Evolutionary conservation across 2,797 vertebrate species (phyloP).

Genomic region (Malacoraja senta): DNA sequence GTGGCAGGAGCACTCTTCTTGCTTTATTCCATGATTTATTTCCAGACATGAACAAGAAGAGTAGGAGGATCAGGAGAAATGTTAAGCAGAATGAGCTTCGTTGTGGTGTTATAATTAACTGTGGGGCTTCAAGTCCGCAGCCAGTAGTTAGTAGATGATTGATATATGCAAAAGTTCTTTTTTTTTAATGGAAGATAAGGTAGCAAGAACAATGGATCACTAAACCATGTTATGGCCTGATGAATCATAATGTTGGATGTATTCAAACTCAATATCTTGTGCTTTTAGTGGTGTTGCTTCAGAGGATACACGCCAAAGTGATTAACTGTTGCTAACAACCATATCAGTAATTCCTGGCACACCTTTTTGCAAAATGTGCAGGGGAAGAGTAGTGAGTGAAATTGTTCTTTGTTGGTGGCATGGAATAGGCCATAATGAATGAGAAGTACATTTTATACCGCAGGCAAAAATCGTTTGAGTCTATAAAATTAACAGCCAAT

Average conservation of each 20-base stretch:
- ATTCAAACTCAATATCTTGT: not conserved
- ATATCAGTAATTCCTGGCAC: not conserved
- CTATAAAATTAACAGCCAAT: not conserved
- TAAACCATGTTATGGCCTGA: not conserved
- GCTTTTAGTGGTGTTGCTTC: not conserved
- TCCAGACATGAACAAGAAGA: not conserved
- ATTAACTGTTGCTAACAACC: not conserved
- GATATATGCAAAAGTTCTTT: not conserved
- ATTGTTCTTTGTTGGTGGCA: not conserved
- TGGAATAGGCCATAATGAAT: not conserved
- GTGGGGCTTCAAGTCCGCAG: not conserved
- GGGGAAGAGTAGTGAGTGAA: not conserved
- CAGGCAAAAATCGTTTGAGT: not conserved
- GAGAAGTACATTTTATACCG: not conserved
- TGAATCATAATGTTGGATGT: not conserved
- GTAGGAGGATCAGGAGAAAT: not conserved
- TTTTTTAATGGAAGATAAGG: not conserved
- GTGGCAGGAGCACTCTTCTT: not conserved
- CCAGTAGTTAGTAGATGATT: not conserved
- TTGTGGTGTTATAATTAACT: not conserved
- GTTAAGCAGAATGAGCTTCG: not conserved
- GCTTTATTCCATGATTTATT: not conserved
- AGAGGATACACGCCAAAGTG: not conserved
- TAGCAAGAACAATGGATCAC: not conserved
- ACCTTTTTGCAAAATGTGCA: not conserved